phyloP scores from a whole-genome alignment of 2,888 invertebrate genomes.

The Ochropleura plecta region DNA sequence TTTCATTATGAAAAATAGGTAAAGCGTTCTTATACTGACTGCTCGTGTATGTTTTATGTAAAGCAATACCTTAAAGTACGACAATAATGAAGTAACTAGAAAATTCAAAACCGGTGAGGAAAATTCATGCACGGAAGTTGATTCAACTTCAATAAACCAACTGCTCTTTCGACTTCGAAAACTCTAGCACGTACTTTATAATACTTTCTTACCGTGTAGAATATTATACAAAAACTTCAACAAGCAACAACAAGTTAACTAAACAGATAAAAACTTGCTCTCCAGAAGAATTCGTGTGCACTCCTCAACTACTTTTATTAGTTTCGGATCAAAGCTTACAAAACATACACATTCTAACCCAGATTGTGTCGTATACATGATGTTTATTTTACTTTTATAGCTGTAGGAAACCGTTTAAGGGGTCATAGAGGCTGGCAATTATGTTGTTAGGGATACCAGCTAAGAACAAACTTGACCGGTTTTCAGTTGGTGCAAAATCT shows the following conservation, averaged over 20 bases:
- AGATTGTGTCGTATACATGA: slow-evolving; percentile 13
- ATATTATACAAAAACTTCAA: slow-evolving; percentile 59
- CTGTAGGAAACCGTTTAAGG: slow-evolving; percentile 5
- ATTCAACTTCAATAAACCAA: slow-evolving; percentile 48
- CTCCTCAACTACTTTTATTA: slow-evolving; percentile 72
- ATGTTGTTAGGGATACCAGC: background rate
- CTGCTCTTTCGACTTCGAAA: slow-evolving; percentile 27
- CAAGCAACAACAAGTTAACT: slow-evolving; percentile 66
- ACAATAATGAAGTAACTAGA: slow-evolving; percentile 5
- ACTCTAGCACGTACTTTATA: slow-evolving; percentile 54
- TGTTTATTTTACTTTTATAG: slow-evolving; percentile 39
- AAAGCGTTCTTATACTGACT: background rate
- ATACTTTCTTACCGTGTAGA: slow-evolving; percentile 57
- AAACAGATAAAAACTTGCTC: slow-evolving; percentile 72
- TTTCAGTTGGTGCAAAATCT: background rate
- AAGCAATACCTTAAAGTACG: background rate
- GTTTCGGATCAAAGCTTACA: slow-evolving; percentile 66
- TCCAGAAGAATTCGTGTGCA: slow-evolving; percentile 54
- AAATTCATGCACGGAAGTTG: slow-evolving; percentile 18
- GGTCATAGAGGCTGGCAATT: background rate
- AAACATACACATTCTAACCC: slow-evolving; percentile 46
- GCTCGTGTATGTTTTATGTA: background rate
- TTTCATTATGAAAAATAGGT: background rate
- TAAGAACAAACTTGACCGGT: background rate
- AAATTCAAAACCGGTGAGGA: slow-evolving; percentile 17